Evolutionary conservation across 64 coral and sea anemone genomes (phyloP), one percentile per base, ranked within the genome.

Genomic region (Actinia tenebrosa): DNA sequence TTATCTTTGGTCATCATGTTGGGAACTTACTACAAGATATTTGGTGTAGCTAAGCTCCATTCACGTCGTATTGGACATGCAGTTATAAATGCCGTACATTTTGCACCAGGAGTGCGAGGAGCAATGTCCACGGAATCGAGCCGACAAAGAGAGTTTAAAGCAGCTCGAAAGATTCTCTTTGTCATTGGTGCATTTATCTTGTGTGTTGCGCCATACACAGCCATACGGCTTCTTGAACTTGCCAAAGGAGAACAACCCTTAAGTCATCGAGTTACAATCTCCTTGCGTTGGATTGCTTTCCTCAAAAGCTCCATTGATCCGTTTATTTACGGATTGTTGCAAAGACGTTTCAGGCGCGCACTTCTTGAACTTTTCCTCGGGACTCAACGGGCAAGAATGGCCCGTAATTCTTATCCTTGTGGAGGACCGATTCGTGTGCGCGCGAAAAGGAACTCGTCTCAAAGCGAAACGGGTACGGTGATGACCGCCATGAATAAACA

Each of bases 81-180:
- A 19, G 97, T 99, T 43, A 89, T 99, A 3, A 93, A 78, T 23
- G 87, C 91, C 9, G 86, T 95, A 7, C 91, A 92, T 16, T 86
- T 99, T n/a, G 97, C 85, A 17, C 88, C 93, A 16, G 89, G 72
- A 20, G 91, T 92, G 16, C 83, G 87, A 8, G 88, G 86, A 23
- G 66, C 90, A 13, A 75, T 87, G 44, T 87, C 90, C 10, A 95
- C 88, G 8, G 97, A 99, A 56, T 83, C 91, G 3, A 95, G 97
- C 42, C 69, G 97, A 1, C 97, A 99, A 64, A 71, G 97, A 30
- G 97, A 99, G 58, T 95, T 95, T 37, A 92, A 94, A 44, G 93
- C 97, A 17, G 97, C 97, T n/a, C 86, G 97, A 11, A 99, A 99
- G 86, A 99, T 99, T 46, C 68, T 99, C 6, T 95, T 99, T 77